Evolutionary conservation across 2,797 vertebrate genomes (phyloP), one percentile per base, ranked within the genome.

Genomic region (Thaleichthys pacificus): DNA sequence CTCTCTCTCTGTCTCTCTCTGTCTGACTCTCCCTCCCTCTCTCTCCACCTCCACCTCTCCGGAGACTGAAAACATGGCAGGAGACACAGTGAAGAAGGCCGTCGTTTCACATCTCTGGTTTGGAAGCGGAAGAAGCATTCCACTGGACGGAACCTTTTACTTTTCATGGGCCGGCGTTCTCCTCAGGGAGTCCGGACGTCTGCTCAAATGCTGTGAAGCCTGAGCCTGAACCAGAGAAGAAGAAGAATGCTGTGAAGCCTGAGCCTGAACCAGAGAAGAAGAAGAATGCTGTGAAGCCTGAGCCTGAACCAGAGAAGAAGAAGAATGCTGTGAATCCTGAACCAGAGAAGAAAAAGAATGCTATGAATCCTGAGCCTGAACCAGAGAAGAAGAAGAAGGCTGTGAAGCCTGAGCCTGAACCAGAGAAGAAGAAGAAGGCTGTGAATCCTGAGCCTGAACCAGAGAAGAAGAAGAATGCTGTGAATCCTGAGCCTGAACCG

Each of bases 101-200:
- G 73, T 88, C 76, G 77, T 87, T 89, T 84, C 82, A 77, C 83
- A 73, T 81, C 74, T 71, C 47, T 17, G 47, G 80, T 77, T 73
- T 86, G 84, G 82, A 83, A 88, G 78, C 79, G 74, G 74, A 77
- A 80, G 68, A 75, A 85, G 85, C 77, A 86, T 87, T 86, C 88
- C 79, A 80, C 84, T 78, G 82, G 74, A 84, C 79, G 77, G 72
- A 70, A 85, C 82, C 71, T 70, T 81, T 77, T 4, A 66, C 80
- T 81, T 77, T 84, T 84, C 85, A 80, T 5, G 80, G 76, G 71
- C 84, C 83, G 76, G 51, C 61, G 82, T 83, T 78, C 78, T 9
- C 84, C 80, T 80, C 80, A 79, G 83, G 83, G 84, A 85, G 83
- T 84, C 85, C 70, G 60, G 84, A 83, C 82, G 86, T 87, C 86